Evolutionary conservation across 2,113 vertebrate genomes (phyloP), one percentile per base, ranked within the genome.

Genomic region (Scartelaos histophorus): DNA sequence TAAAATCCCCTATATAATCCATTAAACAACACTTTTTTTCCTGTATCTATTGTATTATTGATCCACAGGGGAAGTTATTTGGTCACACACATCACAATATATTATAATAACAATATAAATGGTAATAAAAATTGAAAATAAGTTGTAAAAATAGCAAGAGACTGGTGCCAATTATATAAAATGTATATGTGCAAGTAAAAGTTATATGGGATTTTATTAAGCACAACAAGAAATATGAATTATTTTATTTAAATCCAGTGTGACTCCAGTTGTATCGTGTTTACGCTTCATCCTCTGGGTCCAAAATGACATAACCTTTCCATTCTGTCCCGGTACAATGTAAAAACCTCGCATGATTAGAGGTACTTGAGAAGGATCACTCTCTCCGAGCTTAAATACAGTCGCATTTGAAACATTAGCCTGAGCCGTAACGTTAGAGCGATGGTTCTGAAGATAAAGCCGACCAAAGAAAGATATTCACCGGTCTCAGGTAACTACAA

Each of bases 401-500:
- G 57, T 35, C 53, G 51, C 51, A 67, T 77, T 70, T 64, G 25
- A 70, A 83, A 83, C 58, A 34, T 17, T 61, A 84, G 22, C 51
- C 76, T 64, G 64, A 3, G 45, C 66, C 70, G 82, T 47, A 90
- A 86, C 68, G n/a, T 70, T 61, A 86, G 34, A 68, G 79, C 74
- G 80, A 82, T 54, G 69, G 76, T 78, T 67, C 66, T 10, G n/a
- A 69, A 75, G 88, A 88, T 85, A 86, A 83, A 79, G 0, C 47
- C 17, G 73, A 66, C 73, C 83, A 85, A 45, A 72, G 74, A 74
- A 80, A 66, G 83, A 79, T 70, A 71, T 67, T 83, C 64, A 82
- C 34, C 1, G 66, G 68, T 25, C 71, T 90, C 86, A 78, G 82
- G 84, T 93, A 87, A 91, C 88, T 76, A 78, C 83, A 78, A 56